These are phyloP conservation scores for Leucoptera coffeella DNA, from an alignment of 2,888 invertebrate genomes.

Conservation along the genomic window DNA sequence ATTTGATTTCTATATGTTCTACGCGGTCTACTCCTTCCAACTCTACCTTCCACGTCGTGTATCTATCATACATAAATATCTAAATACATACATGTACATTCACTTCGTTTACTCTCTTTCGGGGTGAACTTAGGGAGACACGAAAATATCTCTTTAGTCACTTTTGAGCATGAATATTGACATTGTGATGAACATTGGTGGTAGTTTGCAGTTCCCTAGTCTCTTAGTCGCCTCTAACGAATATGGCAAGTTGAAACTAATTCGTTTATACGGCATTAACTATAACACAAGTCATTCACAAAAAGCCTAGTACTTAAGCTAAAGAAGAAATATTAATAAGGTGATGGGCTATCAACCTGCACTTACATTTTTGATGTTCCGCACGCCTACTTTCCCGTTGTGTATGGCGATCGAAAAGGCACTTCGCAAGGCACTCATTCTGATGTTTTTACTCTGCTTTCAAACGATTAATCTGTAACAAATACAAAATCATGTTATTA, in stretches of 20 bases:
- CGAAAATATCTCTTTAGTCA: too few species aligned
- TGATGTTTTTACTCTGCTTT: too few species aligned
- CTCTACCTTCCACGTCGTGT: too few species aligned
- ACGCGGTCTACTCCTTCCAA: too few species aligned
- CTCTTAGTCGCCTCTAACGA: neutral
- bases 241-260: neutral
- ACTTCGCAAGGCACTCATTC: conserved; percentile 32
- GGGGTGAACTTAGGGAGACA: neutral
- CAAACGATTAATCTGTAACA: too few species aligned
- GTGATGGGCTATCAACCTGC: neutral
- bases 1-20: too few species aligned
- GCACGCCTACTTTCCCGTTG: conserved; percentile 18
- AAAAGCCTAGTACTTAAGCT: neutral
- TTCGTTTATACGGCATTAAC: neutral
- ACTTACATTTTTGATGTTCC: conserved; percentile 5
- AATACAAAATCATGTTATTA: too few species aligned
- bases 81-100: too few species aligned
- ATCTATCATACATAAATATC: too few species aligned
- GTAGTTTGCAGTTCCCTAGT: neutral
- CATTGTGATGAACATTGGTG: neutral
- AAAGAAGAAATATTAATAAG: neutral
- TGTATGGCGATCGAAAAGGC: conserved; percentile 20
- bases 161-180: too few species aligned
- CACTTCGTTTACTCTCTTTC: too few species aligned
- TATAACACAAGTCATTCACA: neutral